Base-by-base conservation (phyloP, 2,888 invertebrate species). In the Pammene aurita region DNA sequence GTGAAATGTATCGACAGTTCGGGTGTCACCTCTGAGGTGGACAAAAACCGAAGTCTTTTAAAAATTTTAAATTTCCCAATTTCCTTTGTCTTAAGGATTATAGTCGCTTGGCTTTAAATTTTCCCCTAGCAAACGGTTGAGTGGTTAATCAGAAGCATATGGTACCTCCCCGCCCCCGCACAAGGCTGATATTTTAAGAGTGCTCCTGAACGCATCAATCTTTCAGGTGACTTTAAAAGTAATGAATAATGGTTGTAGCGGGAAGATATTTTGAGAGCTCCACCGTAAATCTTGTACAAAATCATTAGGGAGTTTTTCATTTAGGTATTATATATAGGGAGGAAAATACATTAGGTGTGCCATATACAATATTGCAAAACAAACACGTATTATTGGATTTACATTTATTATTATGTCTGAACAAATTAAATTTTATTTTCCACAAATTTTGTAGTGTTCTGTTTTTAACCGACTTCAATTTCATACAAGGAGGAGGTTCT, bases 1-100 rank as follows among this genome's bases (percentile, higher is more conserved):
- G 92, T 91, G 91, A 92, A 92, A 92, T 92, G 92, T 92, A 92
- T 92, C 92, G 92, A 92, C 92, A 92, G 89, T 89, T 90, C 82
- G 85, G 84, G 84, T 88, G 89, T 89, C 92, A 92, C 90, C 92
- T 92, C 81, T 78, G 79, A 85, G 85, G 84, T 84, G 80, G 80
- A 83, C 83, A 78, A 80, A 77, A 74, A 60, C 72, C 72, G 71
- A 72, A 74, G 71, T 1, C 70, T 69, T 66, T 46, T 68, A 72
- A 70, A 71, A 72, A 71, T 71, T 75, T 71, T 77, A 70, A 76
- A 75, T 78, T 72, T 74, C 75, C 68, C 76, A 76, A 77, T 78
- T 72, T 64, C 72, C 67, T 46, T 60, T 35, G 71, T 34, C 72
- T 71, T 84, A 87, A 78, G 79, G 79, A 55, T 75, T 67, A 85